Base-by-base conservation (phyloP, 1,140 invertebrate genomes). In the Micrasema longulum region DNA sequence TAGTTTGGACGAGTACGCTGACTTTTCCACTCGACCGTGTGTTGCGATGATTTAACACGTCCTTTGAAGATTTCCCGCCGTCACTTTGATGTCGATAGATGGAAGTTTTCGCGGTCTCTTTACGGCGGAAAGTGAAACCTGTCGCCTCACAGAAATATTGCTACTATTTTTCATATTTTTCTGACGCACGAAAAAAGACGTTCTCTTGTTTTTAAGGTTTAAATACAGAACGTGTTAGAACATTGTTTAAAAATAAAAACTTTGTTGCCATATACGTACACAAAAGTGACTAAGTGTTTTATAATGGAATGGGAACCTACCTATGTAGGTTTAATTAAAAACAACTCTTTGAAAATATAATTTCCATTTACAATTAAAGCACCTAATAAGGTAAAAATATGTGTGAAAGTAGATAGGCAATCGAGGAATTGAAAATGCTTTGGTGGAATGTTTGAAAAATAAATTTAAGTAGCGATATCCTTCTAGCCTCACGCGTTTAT, bases 21-120 rank as follows among this genome's bases (percentile, higher is more conserved):
- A 57, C 53, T 16, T 57, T 57, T 57, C 14, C 31, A 38, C 53
- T 57, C n/a, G 31, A 36, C 53, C 31, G 12, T 38, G 53, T 38
- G 31, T 35, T 35, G 26, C 31, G 53, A 57, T 57, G 53, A 57
- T 57, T 38, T 57, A 57, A 57, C 26, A 16, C 14, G n/a, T 57
- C 53, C 7, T 57, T 45, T 45, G 41, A 48, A 26, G 23, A 64
- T 26, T 48, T 64, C n/a, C 20, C 35, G 35, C 10, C 3, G 4
- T 35, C 1, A 22, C 38, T 41, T 62, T 43, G 38, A 62, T 12
- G 35, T 43, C 16, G 57, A 22, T 38, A 22, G 26, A 20, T n/a
- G 10, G 12, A 1, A 26, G 62, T 22, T 43, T 23, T n/a, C 38
- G 62, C 41, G 45, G 45, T 64, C 20, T 47, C 38, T 45, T 45